Conservation (phyloP, 2,797 vertebrate genomes). For the Paguma larvata region DNA sequence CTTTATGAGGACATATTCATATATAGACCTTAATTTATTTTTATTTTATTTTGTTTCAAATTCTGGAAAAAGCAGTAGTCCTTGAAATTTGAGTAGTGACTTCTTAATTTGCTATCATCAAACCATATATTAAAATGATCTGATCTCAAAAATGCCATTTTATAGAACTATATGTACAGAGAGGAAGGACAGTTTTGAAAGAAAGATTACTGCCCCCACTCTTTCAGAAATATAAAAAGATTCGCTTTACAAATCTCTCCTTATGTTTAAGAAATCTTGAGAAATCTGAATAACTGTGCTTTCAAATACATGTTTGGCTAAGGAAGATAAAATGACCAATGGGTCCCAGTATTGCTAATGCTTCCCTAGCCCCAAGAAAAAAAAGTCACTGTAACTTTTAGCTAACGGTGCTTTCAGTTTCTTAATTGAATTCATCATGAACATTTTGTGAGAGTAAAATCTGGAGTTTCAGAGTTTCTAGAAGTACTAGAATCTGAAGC, state of each 20-base stretch:
- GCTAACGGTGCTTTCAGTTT: neutral
- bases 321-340: neutral
- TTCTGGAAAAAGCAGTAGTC: neutral
- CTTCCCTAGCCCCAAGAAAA: neutral
- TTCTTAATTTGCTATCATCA: neutral
- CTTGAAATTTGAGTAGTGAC: neutral
- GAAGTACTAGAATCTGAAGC: neutral
- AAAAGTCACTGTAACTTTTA: neutral
- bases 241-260: neutral
- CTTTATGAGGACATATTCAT: neutral
- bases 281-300: neutral
- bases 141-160: neutral
- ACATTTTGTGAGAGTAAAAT: neutral
- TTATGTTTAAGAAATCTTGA: neutral
- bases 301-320: neutral
- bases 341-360: neutral
- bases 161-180: neutral
- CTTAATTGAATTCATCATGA: neutral
- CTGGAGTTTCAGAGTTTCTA: neutral
- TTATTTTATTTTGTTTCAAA: constrained; percentile 16
- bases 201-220: neutral
- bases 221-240: neutral
- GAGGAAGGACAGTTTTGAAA: neutral
- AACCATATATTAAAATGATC: neutral
- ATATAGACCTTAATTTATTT: neutral